Conservation (phyloP, 2,888 invertebrate species). For the Synergus umbraculus region DNA sequence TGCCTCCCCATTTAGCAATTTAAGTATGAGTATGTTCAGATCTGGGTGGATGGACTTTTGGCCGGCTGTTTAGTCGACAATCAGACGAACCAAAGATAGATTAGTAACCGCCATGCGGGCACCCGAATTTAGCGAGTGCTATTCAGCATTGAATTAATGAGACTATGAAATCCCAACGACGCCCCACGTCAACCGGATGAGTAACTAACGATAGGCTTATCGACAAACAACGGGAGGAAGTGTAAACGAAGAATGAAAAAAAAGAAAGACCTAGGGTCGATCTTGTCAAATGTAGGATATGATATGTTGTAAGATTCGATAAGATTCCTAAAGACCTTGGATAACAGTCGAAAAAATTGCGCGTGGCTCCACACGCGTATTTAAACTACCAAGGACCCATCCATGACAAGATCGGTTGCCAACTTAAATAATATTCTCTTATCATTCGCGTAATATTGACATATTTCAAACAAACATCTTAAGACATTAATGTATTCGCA, state of each 20-base stretch:
- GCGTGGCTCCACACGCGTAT: not conserved
- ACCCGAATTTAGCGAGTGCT: slow-evolving; percentile 26
- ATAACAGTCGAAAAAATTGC: not conserved
- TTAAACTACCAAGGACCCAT: not conserved
- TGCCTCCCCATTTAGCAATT: slow-evolving; percentile 19
- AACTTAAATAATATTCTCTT: not conserved
- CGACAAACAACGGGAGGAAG: not conserved
- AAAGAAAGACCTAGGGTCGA: not conserved
- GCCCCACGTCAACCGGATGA: slow-evolving; percentile 10
- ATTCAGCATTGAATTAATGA: slow-evolving; percentile 23
- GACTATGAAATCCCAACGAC: not conserved
- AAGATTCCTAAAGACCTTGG: slow-evolving; percentile 14
- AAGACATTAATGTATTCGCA: not conserved
- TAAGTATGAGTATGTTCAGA: slow-evolving; percentile 14
- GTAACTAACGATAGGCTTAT: slow-evolving; percentile 8
- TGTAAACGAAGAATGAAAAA: not conserved
- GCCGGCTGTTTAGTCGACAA: slow-evolving; percentile 40
- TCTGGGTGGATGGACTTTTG: slow-evolving; percentile 45
- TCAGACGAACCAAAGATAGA: not conserved
- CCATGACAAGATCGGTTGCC: not conserved
- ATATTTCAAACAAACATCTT: slow-evolving; percentile 1
- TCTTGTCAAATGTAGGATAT: not conserved
- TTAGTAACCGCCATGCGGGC: slow-evolving; percentile 24
- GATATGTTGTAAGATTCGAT: slow-evolving; percentile 1
- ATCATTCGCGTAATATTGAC: slow-evolving; percentile 7